Conservation (phyloP, 1,140 invertebrate genomes). For the Drepana arcuata region DNA sequence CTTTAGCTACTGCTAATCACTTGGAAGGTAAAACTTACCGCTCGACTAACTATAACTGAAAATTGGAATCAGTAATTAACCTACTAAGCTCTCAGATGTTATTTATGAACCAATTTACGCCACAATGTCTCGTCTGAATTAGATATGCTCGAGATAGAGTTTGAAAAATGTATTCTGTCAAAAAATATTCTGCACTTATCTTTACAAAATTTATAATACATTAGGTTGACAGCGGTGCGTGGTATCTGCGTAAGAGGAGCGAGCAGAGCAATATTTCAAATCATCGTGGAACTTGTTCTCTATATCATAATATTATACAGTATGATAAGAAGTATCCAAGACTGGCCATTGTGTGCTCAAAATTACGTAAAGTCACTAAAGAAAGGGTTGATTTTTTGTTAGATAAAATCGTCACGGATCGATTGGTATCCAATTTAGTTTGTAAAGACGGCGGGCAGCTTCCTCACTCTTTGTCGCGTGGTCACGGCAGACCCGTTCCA, state of each 20-base stretch:
- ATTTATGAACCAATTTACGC: too few relatives aligned
- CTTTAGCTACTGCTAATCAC: slow-evolving; percentile 36
- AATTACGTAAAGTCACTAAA: slow-evolving; percentile 53
- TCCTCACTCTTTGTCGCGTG: slow-evolving; percentile 50
- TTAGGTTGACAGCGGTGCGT: too few relatives aligned
- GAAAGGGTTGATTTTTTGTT: slow-evolving; percentile 58
- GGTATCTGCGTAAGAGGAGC: slow-evolving; percentile 1
- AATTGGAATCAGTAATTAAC: too few relatives aligned
- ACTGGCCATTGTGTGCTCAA: slow-evolving; percentile 42
- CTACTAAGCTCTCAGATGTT: too few relatives aligned
- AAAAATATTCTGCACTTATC: too few relatives aligned
- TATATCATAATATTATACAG: slow-evolving; percentile 18
- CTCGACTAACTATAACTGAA: too few relatives aligned
- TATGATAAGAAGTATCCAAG: slow-evolving; percentile 13
- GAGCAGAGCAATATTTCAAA: slow-evolving; percentile 4
- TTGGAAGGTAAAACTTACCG: slow-evolving; percentile 2
- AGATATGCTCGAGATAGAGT: too few relatives aligned
- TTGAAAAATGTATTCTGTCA: too few relatives aligned
- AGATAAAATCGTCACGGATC: slow-evolving; percentile 55
- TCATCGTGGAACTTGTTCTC: slow-evolving; percentile 11
- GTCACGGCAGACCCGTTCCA: slow-evolving; percentile 35
- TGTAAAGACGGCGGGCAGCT: slow-evolving; percentile 27
- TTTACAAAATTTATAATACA: too few relatives aligned
- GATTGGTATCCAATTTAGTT: slow-evolving; percentile 62
- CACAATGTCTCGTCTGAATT: too few relatives aligned